Conservation (phyloP, 2,113 vertebrate genomes). For the Sebastes schlegelii region DNA sequence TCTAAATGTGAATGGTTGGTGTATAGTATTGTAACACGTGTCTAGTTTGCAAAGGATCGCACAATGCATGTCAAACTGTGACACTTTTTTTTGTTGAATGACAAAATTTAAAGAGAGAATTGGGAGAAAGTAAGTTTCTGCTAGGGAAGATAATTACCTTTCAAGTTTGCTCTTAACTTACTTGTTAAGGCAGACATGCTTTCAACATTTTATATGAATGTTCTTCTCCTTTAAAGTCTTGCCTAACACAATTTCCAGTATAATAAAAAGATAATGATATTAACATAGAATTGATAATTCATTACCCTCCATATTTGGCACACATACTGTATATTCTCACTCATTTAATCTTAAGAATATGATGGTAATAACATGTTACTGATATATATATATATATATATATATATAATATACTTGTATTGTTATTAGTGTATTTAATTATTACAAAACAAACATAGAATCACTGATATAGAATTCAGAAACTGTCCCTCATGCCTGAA, state of each 20-base stretch:
- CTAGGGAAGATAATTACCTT: background rate
- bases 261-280: background rate
- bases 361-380: background rate
- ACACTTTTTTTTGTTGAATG: background rate
- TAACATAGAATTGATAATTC: background rate
- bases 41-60: background rate
- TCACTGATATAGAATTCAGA: background rate
- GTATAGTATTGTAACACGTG: background rate
- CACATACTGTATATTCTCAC: background rate
- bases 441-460: background rate
- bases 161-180: conserved; percentile 15
- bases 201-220: conserved; percentile 15
- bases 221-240: background rate
- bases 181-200: conserved; percentile 10
- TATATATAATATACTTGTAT: background rate
- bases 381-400: too few relatives aligned
- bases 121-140: background rate
- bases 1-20: background rate
- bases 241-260: background rate
- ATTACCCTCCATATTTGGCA: background rate
- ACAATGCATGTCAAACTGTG: background rate
- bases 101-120: conserved; percentile 3
- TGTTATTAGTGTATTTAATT: background rate
- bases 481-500: background rate
- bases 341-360: background rate